These are phyloP conservation scores for Adineta ricciae DNA, from an alignment of 2,888 invertebrate genomes.

Conservation along the genomic window DNA sequence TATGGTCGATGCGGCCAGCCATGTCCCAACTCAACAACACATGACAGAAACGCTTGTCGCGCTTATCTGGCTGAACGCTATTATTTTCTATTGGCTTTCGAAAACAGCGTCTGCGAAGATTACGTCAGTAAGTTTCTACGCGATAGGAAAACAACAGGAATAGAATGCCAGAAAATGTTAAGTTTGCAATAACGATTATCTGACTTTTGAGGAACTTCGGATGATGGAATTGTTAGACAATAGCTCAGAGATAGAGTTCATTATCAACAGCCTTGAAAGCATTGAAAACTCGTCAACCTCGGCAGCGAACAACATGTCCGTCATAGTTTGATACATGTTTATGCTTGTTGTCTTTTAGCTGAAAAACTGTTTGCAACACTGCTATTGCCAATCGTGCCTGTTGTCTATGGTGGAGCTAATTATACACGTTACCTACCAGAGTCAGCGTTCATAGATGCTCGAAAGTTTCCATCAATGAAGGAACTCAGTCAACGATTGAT, in stretches of 20 bases:
- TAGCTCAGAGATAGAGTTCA: no score
- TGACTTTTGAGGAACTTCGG: no score
- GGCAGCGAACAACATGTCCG: no score
- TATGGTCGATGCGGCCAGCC: not conserved
- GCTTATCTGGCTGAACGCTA: not conserved
- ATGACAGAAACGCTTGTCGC: not conserved
- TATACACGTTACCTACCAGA: not conserved
- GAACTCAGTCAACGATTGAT: not conserved
- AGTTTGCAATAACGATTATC: no score
- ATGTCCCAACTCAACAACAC: not conserved
- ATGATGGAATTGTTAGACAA: no score
- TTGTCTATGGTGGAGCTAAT: not conserved
- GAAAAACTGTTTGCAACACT: slow-evolving; percentile 19
- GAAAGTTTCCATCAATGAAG: not conserved
- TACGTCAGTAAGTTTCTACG: not conserved
- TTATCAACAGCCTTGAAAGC: no score
- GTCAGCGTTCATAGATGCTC: slow-evolving; percentile 11
- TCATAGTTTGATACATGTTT: no score
- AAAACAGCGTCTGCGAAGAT: not conserved
- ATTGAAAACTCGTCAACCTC: no score
- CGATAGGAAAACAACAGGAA: no score
- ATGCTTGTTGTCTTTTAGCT: not conserved
- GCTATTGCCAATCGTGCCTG: not conserved
- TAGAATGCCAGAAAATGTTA: no score
- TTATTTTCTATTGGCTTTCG: not conserved